These are phyloP conservation scores for Hemistola chrysoprasaria DNA, from an alignment of 2,888 invertebrate genomes.

Conservation along the genomic window DNA sequence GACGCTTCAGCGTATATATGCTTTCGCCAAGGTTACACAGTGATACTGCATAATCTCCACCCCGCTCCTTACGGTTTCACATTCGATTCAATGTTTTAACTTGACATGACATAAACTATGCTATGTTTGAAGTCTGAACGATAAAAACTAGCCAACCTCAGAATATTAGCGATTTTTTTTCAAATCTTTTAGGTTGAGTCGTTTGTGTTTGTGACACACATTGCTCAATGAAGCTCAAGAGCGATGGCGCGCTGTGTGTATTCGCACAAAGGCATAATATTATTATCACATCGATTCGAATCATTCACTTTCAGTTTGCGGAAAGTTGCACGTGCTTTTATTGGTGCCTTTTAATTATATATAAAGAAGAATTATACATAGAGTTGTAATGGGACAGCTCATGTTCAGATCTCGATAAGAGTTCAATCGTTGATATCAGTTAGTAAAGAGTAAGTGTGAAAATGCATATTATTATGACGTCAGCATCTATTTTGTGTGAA, in stretches of 20 bases:
- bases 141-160: too few species aligned
- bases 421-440: slow-evolving; percentile 8
- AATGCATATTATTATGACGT: background rate
- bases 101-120: too few species aligned
- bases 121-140: too few species aligned
- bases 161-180: too few species aligned
- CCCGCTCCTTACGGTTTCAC: too few species aligned
- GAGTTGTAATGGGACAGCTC: slow-evolving; percentile 7
- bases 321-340: slow-evolving; percentile 55
- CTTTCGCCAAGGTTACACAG: too few species aligned
- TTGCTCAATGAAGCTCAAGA: slow-evolving; percentile 75
- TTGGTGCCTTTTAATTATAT: slow-evolving; percentile 45
- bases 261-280: slow-evolving; percentile 71
- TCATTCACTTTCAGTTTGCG: slow-evolving; percentile 35
- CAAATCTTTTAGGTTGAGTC: too few species aligned
- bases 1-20: too few species aligned
- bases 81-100: too few species aligned
- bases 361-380: background rate
- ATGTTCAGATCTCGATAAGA: slow-evolving; percentile 19
- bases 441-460: slow-evolving; percentile 12
- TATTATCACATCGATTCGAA: slow-evolving; percentile 28
- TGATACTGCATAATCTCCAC: too few species aligned
- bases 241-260: slow-evolving; percentile 44
- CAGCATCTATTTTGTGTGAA: slow-evolving; percentile 1
- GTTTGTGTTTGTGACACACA: too few species aligned